Base-by-base conservation (phyloP, 2,888 invertebrate species). In the Limnephilus rhombicus region DNA sequence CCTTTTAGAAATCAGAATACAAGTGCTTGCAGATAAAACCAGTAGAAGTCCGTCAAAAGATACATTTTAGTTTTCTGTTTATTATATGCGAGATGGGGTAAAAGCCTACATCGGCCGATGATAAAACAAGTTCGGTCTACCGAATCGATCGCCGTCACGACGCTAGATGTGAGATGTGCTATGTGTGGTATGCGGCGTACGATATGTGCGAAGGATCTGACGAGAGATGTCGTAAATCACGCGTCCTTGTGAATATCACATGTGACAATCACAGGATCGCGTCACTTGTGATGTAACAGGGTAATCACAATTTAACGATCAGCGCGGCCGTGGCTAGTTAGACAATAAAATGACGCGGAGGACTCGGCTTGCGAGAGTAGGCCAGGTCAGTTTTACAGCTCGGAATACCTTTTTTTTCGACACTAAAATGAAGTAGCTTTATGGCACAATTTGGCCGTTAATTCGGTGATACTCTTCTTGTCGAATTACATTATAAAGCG, bases 361-460 rank as follows among this genome's bases (percentile, higher is more conserved):
- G 90, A 82, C 85, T 82, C 91, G 85, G 68, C 45, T 37, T 49
- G 88, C 91, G 49, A 68, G 68, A 80, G 90, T 92, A 91, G 83
- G 92, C 81, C 81, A 93, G 93, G 93, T 93, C 93, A 93, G 93
- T 93, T 92, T 93, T 93, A 93, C 93, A 92, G 89, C 91, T 68
- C 82, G 34, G 88, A 90, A 92, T 93, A 92, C 93, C 93, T 94
- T 93, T 93, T 53, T 93, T 93, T 93, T 93, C 91, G 91, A 93
- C 93, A 92, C 92, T 93, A 93, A 94, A 94, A 93, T 91, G 92
- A 93, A 93, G 93, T 92, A 92, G 93, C 91, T 94, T 94, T 93
- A 94, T 93, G 93, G 91, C 91, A 90, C 93, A 92, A 92, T 93
- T 92, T 89, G 93, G 92, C 91, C 91, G 93, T 94, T 93, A 93